Evolutionary conservation across 2,797 vertebrate species (phyloP), one percentile per base, ranked within the genome.

Genomic region (Vultur gryphus): DNA sequence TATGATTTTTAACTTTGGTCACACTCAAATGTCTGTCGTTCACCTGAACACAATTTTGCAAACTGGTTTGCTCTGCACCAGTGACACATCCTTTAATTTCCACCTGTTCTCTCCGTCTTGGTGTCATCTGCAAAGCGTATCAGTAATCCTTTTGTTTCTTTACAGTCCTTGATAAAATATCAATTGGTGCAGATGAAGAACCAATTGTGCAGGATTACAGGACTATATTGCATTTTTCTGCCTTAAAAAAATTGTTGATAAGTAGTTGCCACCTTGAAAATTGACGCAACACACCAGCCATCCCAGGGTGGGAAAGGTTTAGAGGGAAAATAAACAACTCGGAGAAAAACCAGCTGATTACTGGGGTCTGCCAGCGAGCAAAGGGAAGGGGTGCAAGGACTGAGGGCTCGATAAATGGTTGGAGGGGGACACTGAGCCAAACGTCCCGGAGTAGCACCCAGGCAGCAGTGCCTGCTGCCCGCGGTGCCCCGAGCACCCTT

Each of bases 401-500:
- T 52, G 28, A 67, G 39, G 37, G 21, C 26, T 95, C 4, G 1
- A 17, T 83, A 71, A n/a, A 17, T 31, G 28, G 3, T 33, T 78
- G 61, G 23, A 58, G 18, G 24, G 52, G 29, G 17, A 65, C 35
- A 39, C 17, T 18, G n/a, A 65, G 58, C 71, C 14, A 25, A 13
- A 35, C 1, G 5, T 44, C 29, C 14, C 26, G 14, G 37, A 5
- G 26, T 41, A 21, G 24, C 51, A 66, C 55, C 28, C n/a, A 52
- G 28, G 54, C 57, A 92, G 55, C 65, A 17, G n/a, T 29, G 31
- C 44, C 67, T 73, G 71, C 35, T 72, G 35, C 58, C 79, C 1
- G 0, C 0, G 0, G 12, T 55, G 41, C 41, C 65, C 44, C 0
- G 0, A 59, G 76, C n/a, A 15, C 43, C 51, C 39, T 94, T 59